Percentiles rank a stretch among this genome's conserved stretches.
phyloP scores from a whole-genome alignment of 2,113 vertebrate genomes.

The Vimba vimba region DNA sequence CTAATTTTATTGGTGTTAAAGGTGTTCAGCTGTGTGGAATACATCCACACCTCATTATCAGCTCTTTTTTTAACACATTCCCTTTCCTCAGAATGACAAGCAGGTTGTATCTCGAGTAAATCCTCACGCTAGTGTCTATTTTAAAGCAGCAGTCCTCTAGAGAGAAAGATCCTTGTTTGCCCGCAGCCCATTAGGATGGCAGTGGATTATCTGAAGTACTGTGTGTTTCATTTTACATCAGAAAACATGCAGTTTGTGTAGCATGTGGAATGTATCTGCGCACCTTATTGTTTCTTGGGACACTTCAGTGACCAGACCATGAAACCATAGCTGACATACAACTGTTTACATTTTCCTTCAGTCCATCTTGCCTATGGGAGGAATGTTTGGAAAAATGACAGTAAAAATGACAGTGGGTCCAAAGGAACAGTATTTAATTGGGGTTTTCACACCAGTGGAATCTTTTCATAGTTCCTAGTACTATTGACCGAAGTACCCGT shows the following conservation, averaged over 20 bases:
- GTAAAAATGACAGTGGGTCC: not conserved
- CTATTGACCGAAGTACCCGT: no score
- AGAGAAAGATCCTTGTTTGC: constrained; percentile 21
- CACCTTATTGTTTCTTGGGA: not conserved
- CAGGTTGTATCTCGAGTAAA: not conserved
- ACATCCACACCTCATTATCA: constrained; percentile 42
- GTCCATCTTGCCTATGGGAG: not conserved
- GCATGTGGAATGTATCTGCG: not conserved
- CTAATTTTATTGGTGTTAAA: constrained; percentile 30
- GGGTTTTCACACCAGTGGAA: no score
- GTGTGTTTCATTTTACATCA: constrained; percentile 10
- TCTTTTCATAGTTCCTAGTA: no score
- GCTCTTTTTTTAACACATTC: constrained; percentile 41
- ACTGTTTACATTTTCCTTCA: not conserved
- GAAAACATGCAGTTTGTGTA: not conserved
- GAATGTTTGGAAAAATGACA: not conserved
- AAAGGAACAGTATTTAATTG: not conserved
- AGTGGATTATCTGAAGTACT: not conserved
- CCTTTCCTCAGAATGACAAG: constrained; percentile 30
- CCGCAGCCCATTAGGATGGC: not conserved
- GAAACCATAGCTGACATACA: not conserved
- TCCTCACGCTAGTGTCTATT: constrained; percentile 24
- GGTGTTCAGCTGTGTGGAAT: constrained; percentile 35
- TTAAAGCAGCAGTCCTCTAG: constrained; percentile 9
- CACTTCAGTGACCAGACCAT: not conserved